Evolutionary conservation across 2,113 vertebrate species (phyloP).

Genomic region (Columbina picui): DNA sequence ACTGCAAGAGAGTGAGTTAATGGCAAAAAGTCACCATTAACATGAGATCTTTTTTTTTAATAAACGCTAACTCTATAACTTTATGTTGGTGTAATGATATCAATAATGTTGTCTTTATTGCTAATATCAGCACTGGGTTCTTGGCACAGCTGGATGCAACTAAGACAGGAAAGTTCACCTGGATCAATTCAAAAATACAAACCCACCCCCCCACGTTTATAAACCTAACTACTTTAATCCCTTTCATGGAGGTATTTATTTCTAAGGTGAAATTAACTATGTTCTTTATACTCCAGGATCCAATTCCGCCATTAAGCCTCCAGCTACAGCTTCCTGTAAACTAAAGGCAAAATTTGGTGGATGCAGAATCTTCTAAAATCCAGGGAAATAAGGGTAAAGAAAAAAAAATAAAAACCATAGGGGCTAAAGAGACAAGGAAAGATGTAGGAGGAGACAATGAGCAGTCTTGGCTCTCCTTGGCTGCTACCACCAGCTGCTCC

Average conservation of each 20-base stretch:
- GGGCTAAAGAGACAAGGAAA: not conserved
- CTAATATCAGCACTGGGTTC: constrained; percentile 43
- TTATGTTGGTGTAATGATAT: constrained; percentile 62
- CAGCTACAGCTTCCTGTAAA: not conserved
- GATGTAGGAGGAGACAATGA: not conserved
- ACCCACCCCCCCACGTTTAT: not conserved
- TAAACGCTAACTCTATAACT: constrained; percentile 64
- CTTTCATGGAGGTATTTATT: not conserved
- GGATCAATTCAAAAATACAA: constrained; percentile 6
- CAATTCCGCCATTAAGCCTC: not conserved
- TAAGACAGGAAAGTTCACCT: constrained; percentile 48
- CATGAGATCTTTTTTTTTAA: not conserved
- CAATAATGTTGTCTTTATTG: constrained; percentile 62
- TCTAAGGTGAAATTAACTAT: not conserved
- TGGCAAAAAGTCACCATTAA: constrained; percentile 42
- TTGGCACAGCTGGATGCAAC: not conserved
- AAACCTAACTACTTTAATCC: constrained; percentile 24
- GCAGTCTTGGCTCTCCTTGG: not conserved
- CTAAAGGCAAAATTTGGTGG: not conserved
- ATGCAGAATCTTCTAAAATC: not conserved
- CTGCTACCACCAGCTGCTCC: not conserved
- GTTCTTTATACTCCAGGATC: not conserved
- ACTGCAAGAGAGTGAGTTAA: constrained; percentile 21
- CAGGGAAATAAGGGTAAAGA: not conserved
- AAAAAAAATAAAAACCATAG: not conserved